Evolutionary conservation across 2,797 vertebrate species (phyloP), one percentile per base, ranked within the genome.

Genomic region (Champsocephalus gunnari): DNA sequence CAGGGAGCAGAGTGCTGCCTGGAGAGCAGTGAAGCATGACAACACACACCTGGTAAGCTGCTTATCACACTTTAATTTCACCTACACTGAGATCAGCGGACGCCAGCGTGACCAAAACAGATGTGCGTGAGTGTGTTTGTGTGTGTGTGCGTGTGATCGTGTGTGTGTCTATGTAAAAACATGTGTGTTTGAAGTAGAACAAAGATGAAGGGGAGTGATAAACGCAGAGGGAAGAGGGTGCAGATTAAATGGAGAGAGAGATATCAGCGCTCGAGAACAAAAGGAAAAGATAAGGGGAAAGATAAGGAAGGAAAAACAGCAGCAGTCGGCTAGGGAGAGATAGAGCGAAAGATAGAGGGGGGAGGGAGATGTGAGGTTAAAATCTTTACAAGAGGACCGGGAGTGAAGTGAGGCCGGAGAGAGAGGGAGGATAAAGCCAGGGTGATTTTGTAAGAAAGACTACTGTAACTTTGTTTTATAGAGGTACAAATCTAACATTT

Each of bases 21-120:
- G 82, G 79, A 92, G 87, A 93, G 89, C 90, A 88, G 76, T 79
- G 85, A 87, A 85, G 90, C 92, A 83, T 90, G 90, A 92, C 87
- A 90, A 91, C 87, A 89, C 89, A 93, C 92, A 94, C 93, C 92
- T 93, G 90, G 85, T 94, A 94, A 94, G 93, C 90, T 86, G 90
- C 92, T 94, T 94, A 94, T 93, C 93, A 89, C 91, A 92, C 91
- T 93, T 92, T 93, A 87, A 93, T 93, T 94, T 93, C 85, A 93
- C 87, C 89, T 89, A 88, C 84, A 85, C 86, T 59, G 74, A 86
- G 89, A 92, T 91, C 72, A 75, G 84, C 55, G 43, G 79, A 91
- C 81, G 82, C 77, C 78, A 69, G 84, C 57, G 51, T 85, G 85
- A 90, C 86, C 78, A 90, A 91, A 38, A 89, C 79, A 79, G 75